These are phyloP conservation scores for Siphlonurus alternatus DNA, from an alignment of 2,888 invertebrate species.

Conservation along the genomic window DNA sequence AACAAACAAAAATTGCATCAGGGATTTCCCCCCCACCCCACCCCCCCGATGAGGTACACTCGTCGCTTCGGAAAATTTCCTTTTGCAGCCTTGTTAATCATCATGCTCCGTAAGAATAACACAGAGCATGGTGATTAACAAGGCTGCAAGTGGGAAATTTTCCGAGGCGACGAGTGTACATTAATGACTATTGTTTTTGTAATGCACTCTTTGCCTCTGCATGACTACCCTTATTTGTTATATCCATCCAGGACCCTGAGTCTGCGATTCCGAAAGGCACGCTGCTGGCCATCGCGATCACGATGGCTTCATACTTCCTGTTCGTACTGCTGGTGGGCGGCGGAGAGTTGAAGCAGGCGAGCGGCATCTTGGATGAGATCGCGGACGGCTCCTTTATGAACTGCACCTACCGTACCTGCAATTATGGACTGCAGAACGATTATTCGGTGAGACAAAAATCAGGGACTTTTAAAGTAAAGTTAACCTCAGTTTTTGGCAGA, in stretches of 20 bases:
- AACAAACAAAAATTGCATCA: too few relatives aligned
- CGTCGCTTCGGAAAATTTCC: too few relatives aligned
- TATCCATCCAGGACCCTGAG: slow-evolving; percentile 85
- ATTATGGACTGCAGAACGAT: slow-evolving; percentile 68
- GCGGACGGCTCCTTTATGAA: slow-evolving; percentile 33
- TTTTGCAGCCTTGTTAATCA: too few relatives aligned
- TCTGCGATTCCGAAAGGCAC: slow-evolving; percentile 89
- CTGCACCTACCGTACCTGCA: slow-evolving; percentile 38
- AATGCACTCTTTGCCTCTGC: neutral
- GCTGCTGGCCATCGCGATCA: slow-evolving; percentile 64
- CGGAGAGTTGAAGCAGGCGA: slow-evolving; percentile 61
- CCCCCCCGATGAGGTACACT: too few relatives aligned
- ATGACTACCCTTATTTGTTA: too few relatives aligned
- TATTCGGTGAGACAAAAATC: slow-evolving; percentile 63
- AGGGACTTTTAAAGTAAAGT: slow-evolving; percentile 32
- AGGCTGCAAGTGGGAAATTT: too few relatives aligned
- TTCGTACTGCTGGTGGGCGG: slow-evolving; percentile 72
- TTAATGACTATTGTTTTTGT: too few relatives aligned
- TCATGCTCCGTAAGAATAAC: too few relatives aligned
- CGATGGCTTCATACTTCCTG: slow-evolving; percentile 69
- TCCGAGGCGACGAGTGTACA: too few relatives aligned
- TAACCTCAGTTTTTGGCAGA: too few relatives aligned
- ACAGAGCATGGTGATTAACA: too few relatives aligned
- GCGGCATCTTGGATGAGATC: slow-evolving; percentile 43
- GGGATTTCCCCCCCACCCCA: too few relatives aligned